phyloP scores from a whole-genome alignment of 2,888 invertebrate species.

The Dichetophora obliterata region DNA sequence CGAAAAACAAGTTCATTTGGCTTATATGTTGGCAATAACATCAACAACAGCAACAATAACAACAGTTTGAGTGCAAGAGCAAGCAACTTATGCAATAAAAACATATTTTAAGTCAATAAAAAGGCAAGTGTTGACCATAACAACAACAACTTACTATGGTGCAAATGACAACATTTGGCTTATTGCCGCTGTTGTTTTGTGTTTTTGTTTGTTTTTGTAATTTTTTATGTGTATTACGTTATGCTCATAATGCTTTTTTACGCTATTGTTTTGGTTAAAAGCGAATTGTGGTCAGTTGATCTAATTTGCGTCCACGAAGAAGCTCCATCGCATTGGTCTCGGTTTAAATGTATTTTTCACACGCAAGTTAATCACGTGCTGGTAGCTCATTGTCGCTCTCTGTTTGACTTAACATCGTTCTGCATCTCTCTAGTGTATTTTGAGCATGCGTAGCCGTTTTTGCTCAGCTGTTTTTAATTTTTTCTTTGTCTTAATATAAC shows the following conservation, averaged over 20 bases:
- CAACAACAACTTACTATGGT: neutral
- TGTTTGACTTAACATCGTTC: neutral
- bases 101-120: neutral
- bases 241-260: too few relatives aligned
- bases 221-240: neutral
- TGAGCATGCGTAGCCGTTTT: neutral
- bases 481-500: too few relatives aligned
- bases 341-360: neutral
- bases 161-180: neutral
- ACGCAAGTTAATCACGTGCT: slow-evolving; percentile 12
- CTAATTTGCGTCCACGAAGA: neutral
- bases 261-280: neutral
- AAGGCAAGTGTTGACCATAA: slow-evolving; percentile 5
- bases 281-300: neutral
- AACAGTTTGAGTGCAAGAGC: slow-evolving; percentile 6
- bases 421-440: neutral
- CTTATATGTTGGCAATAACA: neutral
- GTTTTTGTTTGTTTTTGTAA: neutral
- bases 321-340: neutral
- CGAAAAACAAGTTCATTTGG: neutral
- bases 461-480: neutral
- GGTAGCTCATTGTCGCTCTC: neutral
- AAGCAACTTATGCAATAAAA: neutral
- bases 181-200: neutral
- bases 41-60: neutral